Evolutionary conservation across 1,140 invertebrate genomes (phyloP).

Genomic region (Papilio xuthus): DNA sequence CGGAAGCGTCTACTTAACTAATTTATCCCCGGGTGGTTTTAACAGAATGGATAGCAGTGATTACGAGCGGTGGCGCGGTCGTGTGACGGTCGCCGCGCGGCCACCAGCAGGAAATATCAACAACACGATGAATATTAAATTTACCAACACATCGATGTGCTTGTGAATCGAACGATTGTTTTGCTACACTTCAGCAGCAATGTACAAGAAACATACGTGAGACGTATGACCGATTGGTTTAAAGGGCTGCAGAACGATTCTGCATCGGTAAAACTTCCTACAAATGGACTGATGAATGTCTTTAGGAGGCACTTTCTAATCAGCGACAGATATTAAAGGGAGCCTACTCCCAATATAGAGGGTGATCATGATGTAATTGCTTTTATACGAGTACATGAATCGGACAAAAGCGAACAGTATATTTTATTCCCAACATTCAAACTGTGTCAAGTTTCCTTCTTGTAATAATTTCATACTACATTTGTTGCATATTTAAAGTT

Average conservation of each 20-base stretch:
- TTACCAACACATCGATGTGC: not conserved
- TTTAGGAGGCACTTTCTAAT: not conserved
- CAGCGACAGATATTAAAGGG: not conserved
- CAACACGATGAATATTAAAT: conserved; percentile 3
- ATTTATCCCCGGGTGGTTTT: conserved; percentile 82
- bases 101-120: not conserved
- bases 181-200: not conserved
- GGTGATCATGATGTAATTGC: no score
- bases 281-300: not conserved
- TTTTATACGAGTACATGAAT: no score
- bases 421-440: not conserved
- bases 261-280: not conserved
- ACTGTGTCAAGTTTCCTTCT: not conserved
- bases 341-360: no score
- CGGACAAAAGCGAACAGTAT: no score
- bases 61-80: conserved; percentile 70
- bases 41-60: conserved; percentile 82
- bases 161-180: conserved; percentile 3
- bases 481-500: not conserved
- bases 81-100: conserved; percentile 58
- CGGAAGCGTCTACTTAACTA: conserved; percentile 83
- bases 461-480: conserved; percentile 18
- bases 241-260: not conserved
- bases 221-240: not conserved
- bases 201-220: not conserved